These are phyloP conservation scores for Lysiphlebus fabarum DNA, from an alignment of 1,140 invertebrate species.

Conservation along the genomic window DNA sequence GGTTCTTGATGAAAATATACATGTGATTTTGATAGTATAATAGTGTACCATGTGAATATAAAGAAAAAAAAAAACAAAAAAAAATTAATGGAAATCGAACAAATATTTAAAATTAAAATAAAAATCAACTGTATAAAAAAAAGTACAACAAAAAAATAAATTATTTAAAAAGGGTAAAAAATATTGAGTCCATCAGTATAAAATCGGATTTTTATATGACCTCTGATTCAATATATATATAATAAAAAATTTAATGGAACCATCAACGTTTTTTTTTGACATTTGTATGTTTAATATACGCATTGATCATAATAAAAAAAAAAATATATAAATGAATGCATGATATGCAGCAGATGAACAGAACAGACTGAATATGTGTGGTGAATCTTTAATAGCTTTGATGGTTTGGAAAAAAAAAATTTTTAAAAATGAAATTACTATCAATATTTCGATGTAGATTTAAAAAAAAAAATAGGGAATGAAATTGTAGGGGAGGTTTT, in stretches of 20 bases:
- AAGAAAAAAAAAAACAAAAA: conserved; percentile 1
- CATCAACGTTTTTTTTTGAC: conserved; percentile 4
- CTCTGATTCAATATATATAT: background rate
- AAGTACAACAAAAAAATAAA: too few relatives aligned
- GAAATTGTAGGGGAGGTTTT: background rate
- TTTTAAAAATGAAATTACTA: background rate
- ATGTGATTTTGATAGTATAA: background rate
- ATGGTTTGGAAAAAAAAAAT: background rate
- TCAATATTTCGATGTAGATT: background rate
- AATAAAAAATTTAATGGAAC: conserved; percentile 3
- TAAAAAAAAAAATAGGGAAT: background rate
- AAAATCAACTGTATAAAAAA: background rate
- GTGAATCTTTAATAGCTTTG: conserved; percentile 21
- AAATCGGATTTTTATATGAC: conserved; percentile 23
- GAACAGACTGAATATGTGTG: background rate
- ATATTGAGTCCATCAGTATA: conserved; percentile 2
- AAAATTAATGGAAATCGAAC: conserved; percentile 2
- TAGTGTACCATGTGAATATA: background rate
- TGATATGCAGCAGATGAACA: conserved; percentile 1
- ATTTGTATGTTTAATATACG: too few relatives aligned
- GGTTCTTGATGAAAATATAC: background rate
- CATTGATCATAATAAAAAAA: conserved; percentile 3
- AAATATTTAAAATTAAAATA: background rate
- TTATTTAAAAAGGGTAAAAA: background rate
- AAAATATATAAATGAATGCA: background rate